A percentile compares a stretch with the other conserved stretches of the same genome.
phyloP scores from a whole-genome alignment of 2,888 invertebrate species.

The Asteroscopus sphinx region DNA sequence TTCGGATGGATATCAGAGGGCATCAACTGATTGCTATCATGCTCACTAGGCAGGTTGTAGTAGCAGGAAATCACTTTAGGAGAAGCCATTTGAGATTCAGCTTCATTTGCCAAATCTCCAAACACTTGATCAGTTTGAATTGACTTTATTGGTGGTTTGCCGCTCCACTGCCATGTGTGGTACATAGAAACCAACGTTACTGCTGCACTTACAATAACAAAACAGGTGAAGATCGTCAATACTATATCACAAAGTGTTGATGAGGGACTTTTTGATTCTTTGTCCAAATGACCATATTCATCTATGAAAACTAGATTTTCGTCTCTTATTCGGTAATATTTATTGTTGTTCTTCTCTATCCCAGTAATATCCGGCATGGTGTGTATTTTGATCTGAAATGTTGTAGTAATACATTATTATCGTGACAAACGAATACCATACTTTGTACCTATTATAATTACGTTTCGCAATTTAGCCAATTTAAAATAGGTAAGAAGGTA shows the following conservation, averaged over 20 bases:
- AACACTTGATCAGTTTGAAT: not conserved
- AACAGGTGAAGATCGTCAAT: not conserved
- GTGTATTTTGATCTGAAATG: slow-evolving; percentile 27
- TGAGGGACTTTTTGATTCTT: not conserved
- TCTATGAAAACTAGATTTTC: slow-evolving; percentile 2
- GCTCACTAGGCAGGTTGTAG: slow-evolving; percentile 89
- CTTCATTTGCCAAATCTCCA: not conserved
- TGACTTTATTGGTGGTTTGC: not conserved
- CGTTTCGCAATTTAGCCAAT: too few species aligned
- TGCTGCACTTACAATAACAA: slow-evolving; percentile 8
- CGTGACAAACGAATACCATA: too few species aligned
- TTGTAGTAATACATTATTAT: too few species aligned
- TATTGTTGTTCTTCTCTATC: slow-evolving; percentile 20
- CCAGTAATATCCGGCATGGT: slow-evolving; percentile 19
- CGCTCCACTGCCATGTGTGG: slow-evolving; percentile 1
- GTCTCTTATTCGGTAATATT: slow-evolving; percentile 24
- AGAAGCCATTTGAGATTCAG: not conserved
- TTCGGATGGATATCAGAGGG: slow-evolving; percentile 91
- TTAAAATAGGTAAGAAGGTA: too few species aligned
- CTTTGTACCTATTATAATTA: too few species aligned
- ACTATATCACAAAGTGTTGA: not conserved
- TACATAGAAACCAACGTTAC: slow-evolving; percentile 13
- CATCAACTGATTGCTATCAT: slow-evolving; percentile 73
- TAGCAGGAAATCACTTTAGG: slow-evolving; percentile 91
- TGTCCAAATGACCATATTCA: not conserved